phyloP scores from a whole-genome alignment of 1,140 invertebrate species.

The Coptotermes formosanus region DNA sequence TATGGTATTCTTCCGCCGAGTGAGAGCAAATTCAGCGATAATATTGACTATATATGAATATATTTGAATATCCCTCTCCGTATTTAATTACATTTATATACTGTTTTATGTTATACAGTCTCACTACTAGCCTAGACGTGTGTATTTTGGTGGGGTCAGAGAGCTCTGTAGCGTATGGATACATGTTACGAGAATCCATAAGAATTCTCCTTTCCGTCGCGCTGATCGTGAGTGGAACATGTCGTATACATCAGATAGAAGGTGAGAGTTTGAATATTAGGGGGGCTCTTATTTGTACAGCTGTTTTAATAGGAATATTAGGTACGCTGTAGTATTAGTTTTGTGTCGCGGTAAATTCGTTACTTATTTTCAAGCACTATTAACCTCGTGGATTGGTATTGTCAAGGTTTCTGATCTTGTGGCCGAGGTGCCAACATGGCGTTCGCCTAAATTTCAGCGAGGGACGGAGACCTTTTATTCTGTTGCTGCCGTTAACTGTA shows the following conservation, averaged over 20 bases:
- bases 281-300: too few relatives aligned
- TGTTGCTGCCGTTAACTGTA: too few relatives aligned
- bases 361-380: neutral
- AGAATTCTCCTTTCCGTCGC: slow-evolving; percentile 64
- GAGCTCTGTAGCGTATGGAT: slow-evolving; percentile 35
- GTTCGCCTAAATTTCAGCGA: slow-evolving; percentile 47
- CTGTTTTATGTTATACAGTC: neutral
- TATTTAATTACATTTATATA: neutral
- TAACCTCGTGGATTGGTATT: slow-evolving; percentile 23
- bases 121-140: too few relatives aligned
- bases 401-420: slow-evolving; percentile 28
- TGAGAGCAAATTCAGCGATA: neutral
- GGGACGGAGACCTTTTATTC: neutral
- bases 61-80: too few relatives aligned
- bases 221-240: slow-evolving; percentile 69
- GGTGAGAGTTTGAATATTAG: slow-evolving; percentile 57
- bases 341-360: neutral
- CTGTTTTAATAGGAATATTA: neutral
- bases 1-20: neutral
- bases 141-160: neutral
- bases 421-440: slow-evolving; percentile 69
- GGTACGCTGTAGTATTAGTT: neutral
- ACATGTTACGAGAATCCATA: slow-evolving; percentile 45
- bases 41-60: neutral
- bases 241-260: slow-evolving; percentile 70